phyloP scores from a whole-genome alignment of 2,888 invertebrate species.

The Gerris lacustris region DNA sequence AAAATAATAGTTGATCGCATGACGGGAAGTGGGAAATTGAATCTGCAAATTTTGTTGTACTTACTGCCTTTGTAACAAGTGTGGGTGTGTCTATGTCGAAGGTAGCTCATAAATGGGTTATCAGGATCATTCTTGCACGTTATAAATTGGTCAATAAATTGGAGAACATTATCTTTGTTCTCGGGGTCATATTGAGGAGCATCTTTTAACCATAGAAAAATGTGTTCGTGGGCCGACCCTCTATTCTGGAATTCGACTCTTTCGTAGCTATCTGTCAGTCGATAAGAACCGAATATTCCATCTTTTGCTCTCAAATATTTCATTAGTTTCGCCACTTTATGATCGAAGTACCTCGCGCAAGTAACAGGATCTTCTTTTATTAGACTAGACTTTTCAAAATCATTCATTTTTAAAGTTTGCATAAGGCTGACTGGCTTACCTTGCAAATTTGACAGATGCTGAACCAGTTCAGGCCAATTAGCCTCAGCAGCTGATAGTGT shows the following conservation, averaged over 20 bases:
- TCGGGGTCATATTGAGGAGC: constrained; percentile 27
- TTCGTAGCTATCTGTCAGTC: constrained; percentile 25
- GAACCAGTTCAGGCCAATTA: constrained; percentile 16
- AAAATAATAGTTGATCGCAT: constrained; percentile 17
- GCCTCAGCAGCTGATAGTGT: constrained; percentile 19
- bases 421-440: constrained; percentile 3
- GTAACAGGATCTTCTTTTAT: constrained; percentile 16
- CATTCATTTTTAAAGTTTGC: constrained; percentile 8
- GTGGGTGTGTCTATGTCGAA: constrained; percentile 16
- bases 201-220: constrained; percentile 31
- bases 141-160: constrained; percentile 13
- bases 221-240: constrained; percentile 31
- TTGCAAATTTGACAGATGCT: constrained; percentile 10
- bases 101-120: constrained; percentile 13
- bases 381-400: constrained; percentile 14
- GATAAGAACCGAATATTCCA: constrained; percentile 22
- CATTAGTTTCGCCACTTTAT: constrained; percentile 17
- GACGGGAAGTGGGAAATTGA: constrained; percentile 14
- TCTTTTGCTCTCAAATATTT: constrained; percentile 21
- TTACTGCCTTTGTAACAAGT: constrained; percentile 17
- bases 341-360: constrained; percentile 16
- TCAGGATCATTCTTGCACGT: constrained; percentile 15
- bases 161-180: constrained; percentile 15
- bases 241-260: constrained; percentile 32
- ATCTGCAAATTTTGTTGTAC: constrained; percentile 14